Percentiles rank a stretch among this genome's conserved stretches.
phyloP scores from a whole-genome alignment of 1,140 invertebrate genomes.

The Drosophila chauvacae region DNA sequence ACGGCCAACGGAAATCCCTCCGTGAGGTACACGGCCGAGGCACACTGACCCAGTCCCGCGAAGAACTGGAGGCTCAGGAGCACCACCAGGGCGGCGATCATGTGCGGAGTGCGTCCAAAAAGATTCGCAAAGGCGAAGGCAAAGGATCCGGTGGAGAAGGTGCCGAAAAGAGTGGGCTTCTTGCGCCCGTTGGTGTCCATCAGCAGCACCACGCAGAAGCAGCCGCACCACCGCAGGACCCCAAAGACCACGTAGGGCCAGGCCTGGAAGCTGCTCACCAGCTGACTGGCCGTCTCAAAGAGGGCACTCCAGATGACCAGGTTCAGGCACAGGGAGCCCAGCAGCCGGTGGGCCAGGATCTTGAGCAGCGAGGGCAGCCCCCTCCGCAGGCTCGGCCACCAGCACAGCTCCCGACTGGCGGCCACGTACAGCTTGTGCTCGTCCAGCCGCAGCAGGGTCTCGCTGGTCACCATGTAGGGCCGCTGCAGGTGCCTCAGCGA shows the following conservation, averaged over 20 bases:
- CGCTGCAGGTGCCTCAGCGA: slow-evolving; percentile 65
- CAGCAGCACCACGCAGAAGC: slow-evolving; percentile 44
- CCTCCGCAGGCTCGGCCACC: slow-evolving; percentile 12
- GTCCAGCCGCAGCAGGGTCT: slow-evolving; percentile 70
- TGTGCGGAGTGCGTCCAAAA: slow-evolving; percentile 26
- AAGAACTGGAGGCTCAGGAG: slow-evolving; percentile 65
- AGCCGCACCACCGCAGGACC: slow-evolving; percentile 52
- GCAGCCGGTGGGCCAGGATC: slow-evolving; percentile 46
- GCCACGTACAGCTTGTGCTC: slow-evolving; percentile 75
- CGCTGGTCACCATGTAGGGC: slow-evolving; percentile 68
- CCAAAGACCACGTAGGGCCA: slow-evolving; percentile 71
- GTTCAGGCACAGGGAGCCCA: slow-evolving; percentile 58
- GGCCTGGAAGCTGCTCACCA: slow-evolving; percentile 42
- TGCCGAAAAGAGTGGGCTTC: slow-evolving; percentile 59
- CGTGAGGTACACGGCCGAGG: slow-evolving; percentile 69
- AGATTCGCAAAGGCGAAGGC: slow-evolving; percentile 60
- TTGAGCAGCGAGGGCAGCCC: slow-evolving; percentile 62
- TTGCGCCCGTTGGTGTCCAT: slow-evolving; percentile 72
- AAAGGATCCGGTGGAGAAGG: slow-evolving; percentile 56
- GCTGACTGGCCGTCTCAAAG: slow-evolving; percentile 18
- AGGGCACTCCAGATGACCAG: slow-evolving; percentile 51
- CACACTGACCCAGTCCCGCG: slow-evolving; percentile 51
- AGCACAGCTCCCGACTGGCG: slow-evolving; percentile 42
- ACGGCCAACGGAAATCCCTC: slow-evolving; percentile 71
- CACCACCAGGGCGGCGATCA: slow-evolving; percentile 53